A percentile compares a stretch with the other conserved stretches of the same genome.
These are phyloP conservation scores for Anthopleura sola DNA, from an alignment of 64 coral and sea anemone genomes.

Conservation along the genomic window DNA sequence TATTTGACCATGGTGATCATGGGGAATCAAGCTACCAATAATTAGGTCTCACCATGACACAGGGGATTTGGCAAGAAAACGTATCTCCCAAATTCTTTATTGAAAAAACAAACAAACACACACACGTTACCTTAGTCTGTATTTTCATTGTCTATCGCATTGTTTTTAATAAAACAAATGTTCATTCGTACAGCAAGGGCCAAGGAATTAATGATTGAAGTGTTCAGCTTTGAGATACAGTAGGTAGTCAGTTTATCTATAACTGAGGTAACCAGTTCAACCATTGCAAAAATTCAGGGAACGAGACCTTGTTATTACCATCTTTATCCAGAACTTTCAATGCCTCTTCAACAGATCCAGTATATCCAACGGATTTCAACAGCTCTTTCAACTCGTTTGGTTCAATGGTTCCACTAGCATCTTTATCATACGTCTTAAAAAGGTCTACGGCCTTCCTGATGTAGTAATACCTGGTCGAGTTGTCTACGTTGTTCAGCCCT, in stretches of 20 bases:
- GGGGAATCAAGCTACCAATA: no score
- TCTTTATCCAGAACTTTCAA: slow-evolving; percentile 59
- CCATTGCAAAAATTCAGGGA: slow-evolving; percentile 88
- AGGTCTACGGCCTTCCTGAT: slow-evolving; percentile 66
- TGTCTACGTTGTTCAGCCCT: slow-evolving; percentile 50
- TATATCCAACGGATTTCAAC: slow-evolving; percentile 33
- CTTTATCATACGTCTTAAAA: slow-evolving; percentile 88
- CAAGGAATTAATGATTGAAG: no score
- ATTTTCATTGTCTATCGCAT: no score
- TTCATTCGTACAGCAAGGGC: no score
- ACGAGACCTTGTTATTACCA: slow-evolving; percentile 85
- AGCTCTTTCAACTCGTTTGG: slow-evolving; percentile 60
- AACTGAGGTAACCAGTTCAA: slow-evolving; percentile 62
- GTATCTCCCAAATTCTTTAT: no score
- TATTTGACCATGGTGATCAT: no score
- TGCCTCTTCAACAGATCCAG: slow-evolving; percentile 34
- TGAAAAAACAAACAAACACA: no score
- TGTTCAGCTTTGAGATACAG: no score
- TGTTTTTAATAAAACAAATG: no score
- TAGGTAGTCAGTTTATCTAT: neutral
- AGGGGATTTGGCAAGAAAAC: no score
- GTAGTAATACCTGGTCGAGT: slow-evolving; percentile 48
- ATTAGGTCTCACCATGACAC: no score
- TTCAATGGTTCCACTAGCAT: slow-evolving; percentile 82
- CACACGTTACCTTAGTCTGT: no score